Percentiles rank a stretch among this genome's conserved stretches.
These are phyloP conservation scores for Sebastes fasciatus DNA, from an alignment of 2,113 vertebrate species.

Conservation along the genomic window DNA sequence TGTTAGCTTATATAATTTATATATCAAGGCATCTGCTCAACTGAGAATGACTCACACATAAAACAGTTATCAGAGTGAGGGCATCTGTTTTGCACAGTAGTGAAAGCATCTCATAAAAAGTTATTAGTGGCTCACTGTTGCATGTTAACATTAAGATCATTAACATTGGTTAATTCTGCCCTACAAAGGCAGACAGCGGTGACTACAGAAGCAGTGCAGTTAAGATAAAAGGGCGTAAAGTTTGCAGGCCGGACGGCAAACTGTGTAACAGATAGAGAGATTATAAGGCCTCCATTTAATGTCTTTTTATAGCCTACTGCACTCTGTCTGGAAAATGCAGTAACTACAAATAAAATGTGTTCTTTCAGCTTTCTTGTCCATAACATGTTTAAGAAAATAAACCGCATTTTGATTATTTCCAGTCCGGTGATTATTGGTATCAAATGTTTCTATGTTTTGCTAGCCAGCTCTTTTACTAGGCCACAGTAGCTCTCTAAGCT, in stretches of 20 bases:
- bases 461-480: neutral
- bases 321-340: too few species aligned
- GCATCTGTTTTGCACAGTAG: neutral
- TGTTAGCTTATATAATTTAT: neutral
- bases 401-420: neutral
- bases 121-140: too few species aligned
- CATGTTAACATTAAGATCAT: too few species aligned
- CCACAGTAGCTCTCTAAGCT: neutral
- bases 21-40: neutral
- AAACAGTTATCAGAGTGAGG: neutral
- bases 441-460: neutral
- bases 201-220: neutral
- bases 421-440: neutral
- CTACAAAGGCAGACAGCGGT: neutral
- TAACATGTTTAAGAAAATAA: neutral
- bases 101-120: neutral
- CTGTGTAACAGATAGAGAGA: neutral
- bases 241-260: neutral
- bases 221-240: neutral
- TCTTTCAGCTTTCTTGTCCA: neutral
- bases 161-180: too few species aligned
- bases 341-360: too few species aligned
- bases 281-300: neutral
- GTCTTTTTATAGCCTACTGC: neutral
- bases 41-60: neutral